phyloP scores from a whole-genome alignment of 2,888 invertebrate species.

The Ophraella communa region DNA sequence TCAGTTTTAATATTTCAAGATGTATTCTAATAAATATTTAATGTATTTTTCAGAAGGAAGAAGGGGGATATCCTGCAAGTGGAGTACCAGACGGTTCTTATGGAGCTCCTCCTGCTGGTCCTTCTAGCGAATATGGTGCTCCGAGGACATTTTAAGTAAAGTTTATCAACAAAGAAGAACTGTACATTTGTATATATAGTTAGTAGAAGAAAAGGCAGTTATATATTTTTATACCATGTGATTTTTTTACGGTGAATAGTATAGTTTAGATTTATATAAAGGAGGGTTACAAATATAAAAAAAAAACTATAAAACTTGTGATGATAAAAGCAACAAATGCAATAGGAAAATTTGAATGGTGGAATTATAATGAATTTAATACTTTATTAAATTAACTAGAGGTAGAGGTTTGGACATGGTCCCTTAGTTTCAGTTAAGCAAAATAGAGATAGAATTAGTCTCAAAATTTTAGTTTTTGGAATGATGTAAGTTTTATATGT shows the following conservation, averaged over 20 bases:
- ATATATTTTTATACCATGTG: slow-evolving; percentile 30
- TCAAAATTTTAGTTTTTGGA: too few relatives aligned
- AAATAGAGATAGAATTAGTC: too few relatives aligned
- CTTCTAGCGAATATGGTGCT: slow-evolving; percentile 68
- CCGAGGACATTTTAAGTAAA: slow-evolving; percentile 52
- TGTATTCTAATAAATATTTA: too few relatives aligned
- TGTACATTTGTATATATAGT: slow-evolving; percentile 39
- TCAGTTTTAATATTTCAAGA: too few relatives aligned
- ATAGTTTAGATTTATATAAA: slow-evolving; percentile 19
- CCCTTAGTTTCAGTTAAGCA: too few relatives aligned
- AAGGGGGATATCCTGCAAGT: slow-evolving; percentile 57
- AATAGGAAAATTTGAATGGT: too few relatives aligned
- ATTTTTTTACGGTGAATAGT: slow-evolving; percentile 28
- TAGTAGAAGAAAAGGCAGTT: slow-evolving; percentile 38
- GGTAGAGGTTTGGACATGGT: too few relatives aligned
- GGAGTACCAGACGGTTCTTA: slow-evolving; percentile 61
- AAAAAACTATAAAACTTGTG: too few relatives aligned
- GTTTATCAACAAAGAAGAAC: not conserved
- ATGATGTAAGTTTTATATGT: too few relatives aligned
- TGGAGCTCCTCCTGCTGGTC: slow-evolving; percentile 59
- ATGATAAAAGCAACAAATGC: too few relatives aligned
- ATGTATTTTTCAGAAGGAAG: slow-evolving; percentile 52
- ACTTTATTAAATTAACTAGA: too few relatives aligned
- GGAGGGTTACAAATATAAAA: slow-evolving; percentile 38
- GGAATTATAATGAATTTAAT: too few relatives aligned